phyloP scores from a whole-genome alignment of 2,888 invertebrate genomes.

The Sinopyrophorus schimmeli region DNA sequence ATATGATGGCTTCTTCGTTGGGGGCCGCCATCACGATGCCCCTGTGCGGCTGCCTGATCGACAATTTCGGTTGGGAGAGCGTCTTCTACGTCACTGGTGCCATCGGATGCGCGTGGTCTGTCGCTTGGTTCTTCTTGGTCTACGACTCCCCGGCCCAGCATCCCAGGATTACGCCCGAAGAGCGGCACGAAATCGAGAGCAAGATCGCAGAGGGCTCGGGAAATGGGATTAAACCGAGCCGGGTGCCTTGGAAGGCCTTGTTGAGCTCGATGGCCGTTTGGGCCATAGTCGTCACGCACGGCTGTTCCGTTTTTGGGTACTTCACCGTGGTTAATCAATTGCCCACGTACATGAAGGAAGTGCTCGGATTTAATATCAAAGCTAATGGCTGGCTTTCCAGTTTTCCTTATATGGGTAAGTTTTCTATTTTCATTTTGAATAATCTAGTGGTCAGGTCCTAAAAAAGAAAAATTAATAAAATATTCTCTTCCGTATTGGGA shows the following conservation, averaged over 20 bases:
- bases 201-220: conserved; percentile 60
- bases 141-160: conserved; percentile 82
- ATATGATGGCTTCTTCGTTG: conserved; percentile 90
- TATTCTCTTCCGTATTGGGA: no score
- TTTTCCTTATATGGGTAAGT: conserved; percentile 76
- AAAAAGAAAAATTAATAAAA: no score
- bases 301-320: conserved; percentile 83
- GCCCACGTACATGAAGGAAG: conserved; percentile 83
- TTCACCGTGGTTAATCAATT: conserved; percentile 87
- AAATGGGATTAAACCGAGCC: conserved; percentile 48
- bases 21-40: conserved; percentile 92
- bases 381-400: conserved; percentile 85
- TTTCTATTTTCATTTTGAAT: no score
- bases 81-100: conserved; percentile 86
- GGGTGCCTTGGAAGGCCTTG: conserved; percentile 76
- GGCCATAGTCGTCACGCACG: conserved; percentile 84
- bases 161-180: conserved; percentile 76
- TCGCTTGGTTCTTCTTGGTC: conserved; percentile 78
- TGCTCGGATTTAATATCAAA: conserved; percentile 77
- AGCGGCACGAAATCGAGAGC: conserved; percentile 68
- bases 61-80: conserved; percentile 82
- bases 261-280: conserved; percentile 76
- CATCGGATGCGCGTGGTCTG: conserved; percentile 78
- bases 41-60: conserved; percentile 80
- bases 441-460: no score